phyloP scores from a whole-genome alignment of 2,888 invertebrate genomes.

The Ochropleura plecta region DNA sequence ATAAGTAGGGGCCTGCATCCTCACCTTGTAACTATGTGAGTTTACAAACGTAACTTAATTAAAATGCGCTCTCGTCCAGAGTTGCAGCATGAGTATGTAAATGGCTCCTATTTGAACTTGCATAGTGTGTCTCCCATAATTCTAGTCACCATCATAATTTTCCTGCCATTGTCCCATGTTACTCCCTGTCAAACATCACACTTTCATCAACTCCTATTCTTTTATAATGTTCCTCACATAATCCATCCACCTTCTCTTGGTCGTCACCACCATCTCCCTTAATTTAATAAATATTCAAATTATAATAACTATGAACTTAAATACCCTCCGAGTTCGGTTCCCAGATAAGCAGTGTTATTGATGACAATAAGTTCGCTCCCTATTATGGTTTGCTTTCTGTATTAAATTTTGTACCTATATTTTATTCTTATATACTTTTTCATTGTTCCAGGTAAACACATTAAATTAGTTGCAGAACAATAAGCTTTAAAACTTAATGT shows the following conservation, averaged over 20 bases:
- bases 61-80: neutral
- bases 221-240: neutral
- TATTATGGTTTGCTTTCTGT: neutral
- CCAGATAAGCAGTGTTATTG: neutral
- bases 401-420: neutral
- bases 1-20: neutral
- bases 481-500: constrained; percentile 9
- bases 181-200: neutral
- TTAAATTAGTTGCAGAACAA: constrained; percentile 74
- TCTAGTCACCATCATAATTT: neutral
- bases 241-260: neutral
- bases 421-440: constrained; percentile 20
- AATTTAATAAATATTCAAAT: neutral
- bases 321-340: neutral
- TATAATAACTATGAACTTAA: neutral
- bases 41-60: neutral
- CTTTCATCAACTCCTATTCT: neutral
- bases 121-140: neutral
- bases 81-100: neutral
- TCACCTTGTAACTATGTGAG: neutral
- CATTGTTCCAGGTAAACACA: constrained; percentile 89
- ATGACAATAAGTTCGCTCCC: neutral
- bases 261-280: neutral
- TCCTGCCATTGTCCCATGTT: neutral
- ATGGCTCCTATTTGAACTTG: neutral